Base-by-base conservation (phyloP, 2,888 invertebrate species). In the Drosophila macrospina region DNA sequence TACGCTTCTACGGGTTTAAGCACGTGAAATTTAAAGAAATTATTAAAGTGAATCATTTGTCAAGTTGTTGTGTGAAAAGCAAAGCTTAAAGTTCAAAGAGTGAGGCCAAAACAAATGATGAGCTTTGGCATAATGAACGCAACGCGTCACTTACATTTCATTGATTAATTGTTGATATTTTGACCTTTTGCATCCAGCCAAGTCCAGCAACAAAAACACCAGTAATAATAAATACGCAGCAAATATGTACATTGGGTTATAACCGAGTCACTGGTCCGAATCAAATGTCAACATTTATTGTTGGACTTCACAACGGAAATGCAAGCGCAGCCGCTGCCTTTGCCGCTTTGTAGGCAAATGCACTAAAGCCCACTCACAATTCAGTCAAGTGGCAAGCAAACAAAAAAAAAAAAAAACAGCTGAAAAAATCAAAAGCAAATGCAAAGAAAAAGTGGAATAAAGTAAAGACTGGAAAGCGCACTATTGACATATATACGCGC, bases 401-500 rank as follows among this genome's bases (percentile, higher is more conserved):
- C 71, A 59, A 24, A 5, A 45, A 28, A 47, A 48, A 26, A 36
- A 39, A 45, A 57, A 41, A 75, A 60, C 82, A 87, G 82, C 75
- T 69, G 63, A 66, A 84, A 62, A 69, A 50, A 36, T 48, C 41
- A 67, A 70, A 69, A 44, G 32, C 62, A 73, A 67, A 67, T 11
- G 30, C 24, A 30, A 50, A 66, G 60, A 37, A 51, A 50, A 36
- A 44, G 34, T n/a, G n/a, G 65, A 69, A 69, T 56, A 66, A 75
- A 62, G 64, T 52, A 75, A 71, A 69, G 76, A 55, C 84, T 90
- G 91, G 90, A 91, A 91, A 90, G 91, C 81, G 86, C 91, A 91
- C 90, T 90, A 90, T 91, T 90, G 90, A 90, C 90, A 90, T 89
- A 90, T 78, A 90, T 86, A 89, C 78, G 87, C 80, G 85, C 74